phyloP scores from a whole-genome alignment of 2,888 invertebrate species.

The Drosophila robusta region DNA sequence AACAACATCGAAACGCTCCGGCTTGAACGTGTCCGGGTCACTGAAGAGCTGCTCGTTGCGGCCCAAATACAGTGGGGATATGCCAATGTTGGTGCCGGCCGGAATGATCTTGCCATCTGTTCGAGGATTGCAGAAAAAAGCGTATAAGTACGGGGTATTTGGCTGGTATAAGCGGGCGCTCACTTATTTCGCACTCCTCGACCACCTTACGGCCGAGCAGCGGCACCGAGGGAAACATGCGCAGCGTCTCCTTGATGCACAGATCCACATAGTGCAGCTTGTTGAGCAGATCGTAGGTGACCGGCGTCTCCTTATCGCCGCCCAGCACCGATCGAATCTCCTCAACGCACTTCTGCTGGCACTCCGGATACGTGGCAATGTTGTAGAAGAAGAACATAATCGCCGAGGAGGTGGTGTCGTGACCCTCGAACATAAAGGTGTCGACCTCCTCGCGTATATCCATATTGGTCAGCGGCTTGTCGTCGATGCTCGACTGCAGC shows the following conservation, averaged over 20 bases:
- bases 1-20: conserved; percentile 83
- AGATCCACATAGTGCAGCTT: conserved; percentile 83
- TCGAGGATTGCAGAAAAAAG: not conserved
- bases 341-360: conserved; percentile 85
- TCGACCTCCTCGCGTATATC: conserved; percentile 90
- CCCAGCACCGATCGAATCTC: conserved; percentile 85
- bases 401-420: conserved; percentile 86
- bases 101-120: conserved; percentile 84
- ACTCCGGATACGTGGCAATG: conserved; percentile 85
- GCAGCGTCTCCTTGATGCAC: conserved; percentile 84
- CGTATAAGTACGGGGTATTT: not conserved
- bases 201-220: conserved; percentile 81
- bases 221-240: conserved; percentile 84
- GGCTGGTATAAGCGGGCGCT: conserved; percentile 30
- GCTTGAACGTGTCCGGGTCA: conserved; percentile 81
- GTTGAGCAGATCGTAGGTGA: conserved; percentile 82
- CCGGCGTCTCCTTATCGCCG: conserved; percentile 74
- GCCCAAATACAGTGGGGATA: conserved; percentile 81
- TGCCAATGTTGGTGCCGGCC: conserved; percentile 83
- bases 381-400: conserved; percentile 86
- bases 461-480: conserved; percentile 86
- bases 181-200: conserved; percentile 84
- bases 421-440: conserved; percentile 90
- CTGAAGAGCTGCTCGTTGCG: conserved; percentile 78
- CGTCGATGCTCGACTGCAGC: conserved; percentile 87